Conservation (phyloP, 2,113 vertebrate species). For the Coregonus clupeaformis region DNA sequence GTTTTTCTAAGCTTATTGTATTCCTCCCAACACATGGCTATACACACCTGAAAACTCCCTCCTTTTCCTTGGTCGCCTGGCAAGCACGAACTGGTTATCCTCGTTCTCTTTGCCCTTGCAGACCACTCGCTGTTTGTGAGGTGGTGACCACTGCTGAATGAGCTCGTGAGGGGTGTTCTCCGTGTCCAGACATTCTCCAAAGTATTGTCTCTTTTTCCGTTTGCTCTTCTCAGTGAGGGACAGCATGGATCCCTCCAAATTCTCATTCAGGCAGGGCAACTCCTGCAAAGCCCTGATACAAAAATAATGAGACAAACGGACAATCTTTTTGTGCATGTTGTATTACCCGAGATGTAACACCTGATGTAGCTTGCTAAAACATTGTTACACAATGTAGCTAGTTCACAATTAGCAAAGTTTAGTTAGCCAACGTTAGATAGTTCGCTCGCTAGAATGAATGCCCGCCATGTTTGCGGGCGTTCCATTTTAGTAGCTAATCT, state of each 20-base stretch:
- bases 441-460: background rate
- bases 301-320: background rate
- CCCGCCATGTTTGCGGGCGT: background rate
- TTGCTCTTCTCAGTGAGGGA: conserved; percentile 41
- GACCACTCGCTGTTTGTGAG: conserved; percentile 68
- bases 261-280: conserved; percentile 71
- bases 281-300: conserved; percentile 78
- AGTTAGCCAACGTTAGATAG: too few species aligned
- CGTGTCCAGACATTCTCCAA: conserved; percentile 65
- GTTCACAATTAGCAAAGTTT: too few species aligned
- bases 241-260: conserved; percentile 65
- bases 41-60: conserved; percentile 46
- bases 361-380: too few species aligned
- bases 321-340: background rate
- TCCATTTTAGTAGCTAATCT: background rate
- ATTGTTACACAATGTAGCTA: too few species aligned
- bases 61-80: conserved; percentile 71
- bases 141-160: conserved; percentile 70
- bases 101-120: conserved; percentile 76
- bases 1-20: too few species aligned
- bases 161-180: conserved; percentile 84
- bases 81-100: conserved; percentile 71
- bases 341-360: background rate
- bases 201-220: conserved; percentile 32
- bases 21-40: conserved; percentile 54